Percentiles rank a stretch among this genome's conserved stretches.
phyloP scores from a whole-genome alignment of 2,113 vertebrate species.

The Vulpes ferrilata region DNA sequence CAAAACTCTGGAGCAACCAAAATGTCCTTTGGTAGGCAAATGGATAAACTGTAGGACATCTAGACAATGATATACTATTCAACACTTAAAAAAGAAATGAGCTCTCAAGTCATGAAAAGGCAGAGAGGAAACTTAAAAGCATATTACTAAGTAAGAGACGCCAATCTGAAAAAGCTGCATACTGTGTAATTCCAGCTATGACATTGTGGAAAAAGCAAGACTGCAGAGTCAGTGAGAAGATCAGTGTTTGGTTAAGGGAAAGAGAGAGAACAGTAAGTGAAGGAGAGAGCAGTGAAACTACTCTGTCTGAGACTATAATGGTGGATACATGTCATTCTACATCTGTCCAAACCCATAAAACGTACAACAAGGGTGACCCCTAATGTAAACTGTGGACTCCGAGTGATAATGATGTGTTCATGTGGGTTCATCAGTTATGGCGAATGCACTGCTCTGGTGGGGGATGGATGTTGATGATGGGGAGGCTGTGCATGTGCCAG shows the following conservation, averaged over 20 bases:
- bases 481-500: background rate
- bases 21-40: background rate
- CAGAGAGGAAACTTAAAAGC: background rate
- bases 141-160: background rate
- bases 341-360: background rate
- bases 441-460: background rate
- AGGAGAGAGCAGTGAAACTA: background rate
- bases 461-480: background rate
- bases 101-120: background rate
- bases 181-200: background rate
- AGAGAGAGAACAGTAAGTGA: background rate
- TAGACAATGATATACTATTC: background rate
- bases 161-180: background rate
- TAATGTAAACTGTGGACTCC: background rate
- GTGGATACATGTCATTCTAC: background rate
- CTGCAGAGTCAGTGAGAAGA: background rate
- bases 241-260: background rate
- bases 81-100: background rate
- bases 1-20: background rate
- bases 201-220: background rate
- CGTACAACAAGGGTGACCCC: background rate
- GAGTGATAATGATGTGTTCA: background rate
- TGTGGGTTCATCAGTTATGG: background rate
- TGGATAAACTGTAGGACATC: background rate
- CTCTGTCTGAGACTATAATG: background rate